Evolutionary conservation across 2,113 vertebrate genomes (phyloP), one percentile per base, ranked within the genome.

Genomic region (Ramphastos sulfuratus): DNA sequence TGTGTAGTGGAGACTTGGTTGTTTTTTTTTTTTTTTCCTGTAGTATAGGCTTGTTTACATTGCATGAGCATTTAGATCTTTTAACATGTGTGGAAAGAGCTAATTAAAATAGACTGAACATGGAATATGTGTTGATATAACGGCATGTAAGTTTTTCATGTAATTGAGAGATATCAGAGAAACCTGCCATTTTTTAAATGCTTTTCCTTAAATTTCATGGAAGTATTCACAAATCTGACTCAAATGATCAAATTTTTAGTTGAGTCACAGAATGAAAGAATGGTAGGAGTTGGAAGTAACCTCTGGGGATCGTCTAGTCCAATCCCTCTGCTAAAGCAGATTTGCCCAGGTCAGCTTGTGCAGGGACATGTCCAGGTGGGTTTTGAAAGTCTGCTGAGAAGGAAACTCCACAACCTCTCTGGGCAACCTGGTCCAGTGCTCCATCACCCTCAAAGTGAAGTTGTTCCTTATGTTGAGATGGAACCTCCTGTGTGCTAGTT

Each of bases 171-270:
- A 3, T 24, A 23, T 33, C 35, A 66, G 54, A 80, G 52, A 93
- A 92, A 63, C 27, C 65, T 79, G 23, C 48, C 3, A 4, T 63
- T 90, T 80, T 80, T 37, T 56, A 20, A 71, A 15, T 61, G 56
- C 28, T 91, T 92, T 96, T 91, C 39, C 85, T 95, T 75, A 94
- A 55, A 88, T 93, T 91, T 96, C 89, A 94, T 76, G 33, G 67
- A 64, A 95, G 82, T 93, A 87, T 60, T 74, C 89, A 94, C 79
- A 90, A 92, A 94, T 90, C 77, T 92, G 30, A 77, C 56, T 80
- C 18, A 88, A 92, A 93, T 94, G 70, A 52, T 93, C 33, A 94
- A 95, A 75, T 81, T 92, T 58, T 87, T 93, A 86, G 33, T 73
- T 92, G 82, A 92, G n/a, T 92, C 91, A 31, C 28, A 30, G 55